Conservation (phyloP, 2,113 vertebrate genomes). For the Myiozetetes cayanensis region DNA sequence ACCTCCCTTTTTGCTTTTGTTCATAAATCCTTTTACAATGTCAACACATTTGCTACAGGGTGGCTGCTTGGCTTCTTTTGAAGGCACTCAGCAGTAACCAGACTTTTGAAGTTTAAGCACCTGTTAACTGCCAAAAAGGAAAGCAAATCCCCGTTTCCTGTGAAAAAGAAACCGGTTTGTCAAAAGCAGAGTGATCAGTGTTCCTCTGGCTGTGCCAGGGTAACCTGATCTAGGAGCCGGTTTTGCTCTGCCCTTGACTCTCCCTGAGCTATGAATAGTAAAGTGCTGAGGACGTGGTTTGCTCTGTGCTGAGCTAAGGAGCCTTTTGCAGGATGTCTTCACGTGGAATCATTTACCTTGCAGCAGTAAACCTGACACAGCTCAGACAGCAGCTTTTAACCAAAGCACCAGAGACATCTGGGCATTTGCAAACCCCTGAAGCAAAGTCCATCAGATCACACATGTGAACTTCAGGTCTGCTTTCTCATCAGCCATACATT, state of each 20-base stretch:
- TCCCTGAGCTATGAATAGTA: background rate
- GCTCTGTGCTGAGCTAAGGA: background rate
- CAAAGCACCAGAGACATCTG: background rate
- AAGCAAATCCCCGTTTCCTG: background rate
- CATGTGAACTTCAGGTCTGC: accelerated
- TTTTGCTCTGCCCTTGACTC: background rate
- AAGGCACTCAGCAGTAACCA: background rate
- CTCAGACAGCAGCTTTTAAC: background rate
- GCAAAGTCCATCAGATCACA: background rate
- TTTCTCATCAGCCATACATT: background rate
- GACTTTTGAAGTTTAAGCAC: background rate
- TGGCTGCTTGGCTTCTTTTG: background rate
- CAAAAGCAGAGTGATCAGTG: background rate
- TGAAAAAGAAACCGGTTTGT: background rate
- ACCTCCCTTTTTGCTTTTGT: background rate
- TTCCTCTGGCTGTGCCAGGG: background rate
- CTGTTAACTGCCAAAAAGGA: background rate
- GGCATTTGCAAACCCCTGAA: background rate
- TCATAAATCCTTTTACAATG: background rate
- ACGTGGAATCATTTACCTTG: background rate
- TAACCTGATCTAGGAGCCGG: background rate
- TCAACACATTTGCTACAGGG: background rate
- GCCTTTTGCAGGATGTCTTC: background rate
- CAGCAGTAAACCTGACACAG: background rate
- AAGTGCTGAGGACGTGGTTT: background rate